A percentile compares a stretch with the other conserved stretches of the same genome.
Evolutionary conservation across 1,140 invertebrate species (phyloP).

Genomic region (Papilio polytes): DNA sequence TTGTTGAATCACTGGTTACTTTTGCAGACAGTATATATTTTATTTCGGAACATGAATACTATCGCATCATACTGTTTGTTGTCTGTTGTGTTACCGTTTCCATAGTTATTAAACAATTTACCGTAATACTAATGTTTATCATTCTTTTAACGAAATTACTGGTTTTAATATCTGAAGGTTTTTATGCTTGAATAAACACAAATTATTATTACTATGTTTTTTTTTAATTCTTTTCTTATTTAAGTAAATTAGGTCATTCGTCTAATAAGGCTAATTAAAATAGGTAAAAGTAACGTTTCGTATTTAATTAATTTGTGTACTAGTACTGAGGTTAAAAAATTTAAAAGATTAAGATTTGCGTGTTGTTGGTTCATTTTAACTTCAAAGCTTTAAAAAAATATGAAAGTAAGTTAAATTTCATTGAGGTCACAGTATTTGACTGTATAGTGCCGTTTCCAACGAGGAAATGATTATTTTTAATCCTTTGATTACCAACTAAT

Average conservation of each 20-base stretch:
- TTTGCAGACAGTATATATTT: neutral
- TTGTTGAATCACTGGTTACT: neutral
- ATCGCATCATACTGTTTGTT: neutral
- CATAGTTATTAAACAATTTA: too few species aligned
- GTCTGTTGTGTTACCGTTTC: neutral
- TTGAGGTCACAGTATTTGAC: neutral
- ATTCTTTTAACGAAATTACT: too few species aligned
- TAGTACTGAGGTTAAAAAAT: neutral
- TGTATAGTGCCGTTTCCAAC: neutral
- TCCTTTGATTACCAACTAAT: neutral
- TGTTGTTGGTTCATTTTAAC: slow-evolving; percentile 10
- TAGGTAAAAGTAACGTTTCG: neutral
- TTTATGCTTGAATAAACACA: too few species aligned
- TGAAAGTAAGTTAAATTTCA: neutral
- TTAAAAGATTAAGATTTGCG: slow-evolving; percentile 1
- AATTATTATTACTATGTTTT: neutral
- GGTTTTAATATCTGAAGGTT: too few species aligned
- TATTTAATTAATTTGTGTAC: neutral
- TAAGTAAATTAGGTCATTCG: neutral
- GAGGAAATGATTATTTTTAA: slow-evolving; percentile 1
- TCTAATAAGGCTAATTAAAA: neutral
- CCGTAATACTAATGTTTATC: too few species aligned
- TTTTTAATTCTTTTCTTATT: neutral
- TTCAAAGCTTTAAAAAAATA: slow-evolving; percentile 7
- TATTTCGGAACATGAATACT: neutral